phyloP scores from a whole-genome alignment of 2,113 vertebrate species.

The Oreamnos americanus region DNA sequence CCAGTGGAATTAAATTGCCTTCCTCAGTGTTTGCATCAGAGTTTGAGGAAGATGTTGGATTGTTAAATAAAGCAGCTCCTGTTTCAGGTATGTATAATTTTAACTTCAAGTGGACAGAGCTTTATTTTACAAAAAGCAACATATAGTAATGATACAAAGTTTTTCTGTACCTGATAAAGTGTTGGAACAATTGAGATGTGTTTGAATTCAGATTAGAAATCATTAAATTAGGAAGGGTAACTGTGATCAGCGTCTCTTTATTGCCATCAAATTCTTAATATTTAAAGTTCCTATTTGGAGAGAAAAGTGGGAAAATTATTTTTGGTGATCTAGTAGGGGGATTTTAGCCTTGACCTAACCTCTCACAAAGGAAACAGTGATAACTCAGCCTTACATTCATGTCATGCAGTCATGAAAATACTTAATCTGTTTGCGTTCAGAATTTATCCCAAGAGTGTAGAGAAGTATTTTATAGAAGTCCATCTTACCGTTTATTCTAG shows the following conservation, averaged over 20 bases:
- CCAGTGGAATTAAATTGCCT: constrained; percentile 88
- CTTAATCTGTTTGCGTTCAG: background rate
- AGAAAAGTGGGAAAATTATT: background rate
- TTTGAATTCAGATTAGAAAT: background rate
- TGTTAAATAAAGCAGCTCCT: constrained; percentile 98
- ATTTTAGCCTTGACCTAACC: background rate
- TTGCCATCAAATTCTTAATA: background rate
- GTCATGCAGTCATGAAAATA: background rate
- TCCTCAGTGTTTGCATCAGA: constrained; percentile 98
- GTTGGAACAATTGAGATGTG: background rate
- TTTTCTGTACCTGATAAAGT: background rate
- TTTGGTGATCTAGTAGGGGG: background rate
- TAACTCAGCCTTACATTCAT: background rate
- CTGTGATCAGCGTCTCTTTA: background rate
- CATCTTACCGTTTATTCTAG: background rate
- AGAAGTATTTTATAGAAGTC: background rate
- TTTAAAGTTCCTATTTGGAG: background rate
- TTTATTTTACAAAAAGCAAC: background rate
- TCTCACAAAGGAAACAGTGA: background rate
- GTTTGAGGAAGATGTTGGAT: constrained; percentile 95
- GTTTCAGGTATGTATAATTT: constrained; percentile 87
- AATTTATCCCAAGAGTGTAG: background rate
- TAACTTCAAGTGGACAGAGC: background rate
- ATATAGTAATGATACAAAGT: background rate
- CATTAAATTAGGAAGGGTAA: background rate